These are phyloP conservation scores for Oxygymnocypris stewartii DNA, from an alignment of 2,113 vertebrate genomes.

Conservation along the genomic window DNA sequence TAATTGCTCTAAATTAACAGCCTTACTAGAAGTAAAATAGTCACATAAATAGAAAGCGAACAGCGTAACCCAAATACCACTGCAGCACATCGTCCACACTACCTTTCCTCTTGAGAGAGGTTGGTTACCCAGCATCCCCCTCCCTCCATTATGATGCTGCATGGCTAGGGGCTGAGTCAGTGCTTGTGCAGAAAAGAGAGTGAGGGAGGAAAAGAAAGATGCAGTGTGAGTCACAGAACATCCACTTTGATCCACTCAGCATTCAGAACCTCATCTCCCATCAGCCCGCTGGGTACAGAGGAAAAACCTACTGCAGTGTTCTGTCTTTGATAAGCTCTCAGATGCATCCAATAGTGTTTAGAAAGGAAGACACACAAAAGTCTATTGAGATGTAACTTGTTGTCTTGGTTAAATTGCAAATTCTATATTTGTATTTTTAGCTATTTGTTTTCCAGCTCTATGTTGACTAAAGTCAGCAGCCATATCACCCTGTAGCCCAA, in stretches of 20 bases:
- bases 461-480: no score
- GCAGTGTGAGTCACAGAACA: slow-evolving; percentile 56
- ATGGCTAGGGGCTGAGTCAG: slow-evolving; percentile 56
- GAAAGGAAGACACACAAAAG: slow-evolving; percentile 26
- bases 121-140: slow-evolving; percentile 13
- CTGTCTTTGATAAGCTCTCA: slow-evolving; percentile 16
- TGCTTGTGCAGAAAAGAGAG: slow-evolving; percentile 29
- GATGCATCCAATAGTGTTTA: slow-evolving; percentile 5
- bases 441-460: not conserved
- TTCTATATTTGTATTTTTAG: not conserved
- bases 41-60: slow-evolving; percentile 1
- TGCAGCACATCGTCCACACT: not conserved
- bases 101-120: slow-evolving; percentile 5
- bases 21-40: not conserved
- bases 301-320: slow-evolving; percentile 34
- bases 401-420: not conserved
- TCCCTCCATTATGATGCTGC: slow-evolving; percentile 47
- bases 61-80: not conserved
- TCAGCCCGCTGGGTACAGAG: slow-evolving; percentile 23
- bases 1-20: not conserved
- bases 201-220: slow-evolving; percentile 16
- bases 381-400: not conserved
- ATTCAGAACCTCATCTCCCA: slow-evolving; percentile 38
- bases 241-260: slow-evolving; percentile 57
- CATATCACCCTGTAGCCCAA: no score